Base-by-base conservation (phyloP, 1,140 invertebrate species). In the Anagrus nilaparvatae region DNA sequence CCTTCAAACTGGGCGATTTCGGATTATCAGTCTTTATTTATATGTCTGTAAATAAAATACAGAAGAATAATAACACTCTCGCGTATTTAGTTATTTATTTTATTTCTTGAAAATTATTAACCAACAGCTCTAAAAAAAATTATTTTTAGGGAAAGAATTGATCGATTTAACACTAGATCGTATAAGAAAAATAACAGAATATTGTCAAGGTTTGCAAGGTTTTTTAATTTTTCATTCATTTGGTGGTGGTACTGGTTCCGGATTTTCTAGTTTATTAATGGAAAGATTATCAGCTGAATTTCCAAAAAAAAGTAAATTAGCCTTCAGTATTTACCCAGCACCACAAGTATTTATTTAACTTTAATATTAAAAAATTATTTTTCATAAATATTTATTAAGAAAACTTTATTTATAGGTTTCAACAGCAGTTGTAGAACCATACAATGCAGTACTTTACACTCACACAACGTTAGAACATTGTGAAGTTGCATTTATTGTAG, bases 351-450 rank as follows among this genome's bases (percentile, higher is more conserved):
- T n/a, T n/a, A n/a, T n/a, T n/a, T n/a, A n/a, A n/a, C n/a, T n/a
- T n/a, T n/a, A n/a, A n/a, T n/a, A n/a, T n/a, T n/a, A n/a, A n/a
- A n/a, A n/a, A n/a, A n/a, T n/a, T n/a, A n/a, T n/a, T n/a, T n/a
- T n/a, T n/a, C n/a, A n/a, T n/a, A n/a, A n/a, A n/a, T n/a, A n/a
- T n/a, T n/a, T n/a, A n/a, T n/a, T n/a, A n/a, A n/a, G n/a, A n/a
- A n/a, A n/a, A n/a, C n/a, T n/a, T n/a, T n/a, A n/a, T n/a, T n/a
- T n/a, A n/a, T n/a, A 72, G 65, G 75, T 81, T 7, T 79, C 82
- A 5, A 84, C 82, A 2, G 84, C 87, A 3, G 84, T 89, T 7
- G 87, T 91, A 12, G 88, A 91, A 54, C 87, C 87, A 0, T 92
- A 91, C 70, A 91, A 88, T 59, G 78, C 82, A 3, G 74, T 88